These are phyloP conservation scores for Cynaeus angustus DNA, from an alignment of 2,888 invertebrate species.

Conservation along the genomic window DNA sequence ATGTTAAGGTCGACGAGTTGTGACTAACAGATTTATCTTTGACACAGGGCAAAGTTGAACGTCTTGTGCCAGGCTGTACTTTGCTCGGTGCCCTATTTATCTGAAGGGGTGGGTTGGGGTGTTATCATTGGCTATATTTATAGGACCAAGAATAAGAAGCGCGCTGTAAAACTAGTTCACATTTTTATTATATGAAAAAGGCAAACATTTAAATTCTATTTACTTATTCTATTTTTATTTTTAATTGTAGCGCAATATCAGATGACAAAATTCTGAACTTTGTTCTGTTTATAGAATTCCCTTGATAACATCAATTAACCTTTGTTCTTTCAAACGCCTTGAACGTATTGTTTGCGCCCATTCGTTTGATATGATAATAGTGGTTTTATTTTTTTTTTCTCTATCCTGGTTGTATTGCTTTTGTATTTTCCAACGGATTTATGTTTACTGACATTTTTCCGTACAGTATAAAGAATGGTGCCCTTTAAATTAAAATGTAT, in stretches of 20 bases:
- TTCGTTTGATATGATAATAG: no score
- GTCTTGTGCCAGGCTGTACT: conserved; percentile 60
- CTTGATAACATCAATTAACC: conserved; percentile 8
- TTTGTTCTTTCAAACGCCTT: conserved; percentile 14
- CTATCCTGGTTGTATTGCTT: no score
- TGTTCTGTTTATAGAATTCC: conserved; percentile 18
- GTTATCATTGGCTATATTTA: background rate
- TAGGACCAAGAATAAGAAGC: background rate
- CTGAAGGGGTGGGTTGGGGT: conserved; percentile 9
- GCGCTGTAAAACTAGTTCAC: background rate
- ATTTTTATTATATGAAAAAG: no score
- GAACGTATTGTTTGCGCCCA: background rate
- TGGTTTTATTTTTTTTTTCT: conserved; percentile 55
- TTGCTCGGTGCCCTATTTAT: conserved; percentile 57
- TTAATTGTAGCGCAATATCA: no score
- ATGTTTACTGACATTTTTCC: no score
- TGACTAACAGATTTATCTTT: conserved; percentile 35
- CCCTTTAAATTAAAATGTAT: no score
- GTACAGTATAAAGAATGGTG: no score
- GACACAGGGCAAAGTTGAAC: conserved; percentile 36
- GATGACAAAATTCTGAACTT: background rate
- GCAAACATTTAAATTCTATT: no score
- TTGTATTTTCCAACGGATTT: no score
- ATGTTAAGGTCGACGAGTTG: conserved; percentile 7
- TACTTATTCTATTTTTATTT: no score